phyloP scores from a whole-genome alignment of 2,113 vertebrate species.

The Actenoides hombroni region DNA sequence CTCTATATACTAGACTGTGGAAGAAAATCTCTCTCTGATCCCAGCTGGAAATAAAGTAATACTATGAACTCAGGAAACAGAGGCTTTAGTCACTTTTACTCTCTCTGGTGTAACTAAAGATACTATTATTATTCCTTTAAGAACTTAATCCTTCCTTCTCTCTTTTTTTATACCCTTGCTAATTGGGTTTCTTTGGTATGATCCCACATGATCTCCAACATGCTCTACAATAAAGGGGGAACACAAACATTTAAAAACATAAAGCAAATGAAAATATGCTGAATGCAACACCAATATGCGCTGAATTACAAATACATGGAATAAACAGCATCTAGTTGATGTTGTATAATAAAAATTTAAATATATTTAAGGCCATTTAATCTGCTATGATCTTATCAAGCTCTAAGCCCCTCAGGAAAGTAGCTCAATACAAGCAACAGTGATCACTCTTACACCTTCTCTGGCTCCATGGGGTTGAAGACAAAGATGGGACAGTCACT shows the following conservation, averaged over 20 bases:
- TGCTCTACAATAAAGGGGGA: not conserved
- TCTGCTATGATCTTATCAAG: not conserved
- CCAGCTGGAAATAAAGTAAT: not conserved
- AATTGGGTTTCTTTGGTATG: not conserved
- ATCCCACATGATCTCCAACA: not conserved
- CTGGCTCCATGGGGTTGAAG: not conserved
- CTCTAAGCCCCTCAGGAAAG: not conserved
- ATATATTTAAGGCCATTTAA: not conserved
- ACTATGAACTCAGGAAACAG: not conserved
- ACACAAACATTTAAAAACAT: not conserved
- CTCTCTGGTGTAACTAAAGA: not conserved
- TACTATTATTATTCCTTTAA: conserved; percentile 20
- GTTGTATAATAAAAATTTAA: not conserved
- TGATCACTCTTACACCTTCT: not conserved
- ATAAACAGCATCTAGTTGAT: not conserved
- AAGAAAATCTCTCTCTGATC: not conserved
- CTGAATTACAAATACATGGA: not conserved
- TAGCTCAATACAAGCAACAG: not conserved
- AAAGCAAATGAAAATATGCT: not conserved
- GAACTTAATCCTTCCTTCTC: conserved; percentile 17
- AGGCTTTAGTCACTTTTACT: conserved; percentile 6
- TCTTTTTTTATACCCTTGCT: not conserved
- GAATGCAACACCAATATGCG: not conserved
- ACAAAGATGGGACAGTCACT: not conserved
- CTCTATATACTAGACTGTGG: not conserved